Conservation (phyloP, 2,888 invertebrate species). For the Harmothoe impar region DNA sequence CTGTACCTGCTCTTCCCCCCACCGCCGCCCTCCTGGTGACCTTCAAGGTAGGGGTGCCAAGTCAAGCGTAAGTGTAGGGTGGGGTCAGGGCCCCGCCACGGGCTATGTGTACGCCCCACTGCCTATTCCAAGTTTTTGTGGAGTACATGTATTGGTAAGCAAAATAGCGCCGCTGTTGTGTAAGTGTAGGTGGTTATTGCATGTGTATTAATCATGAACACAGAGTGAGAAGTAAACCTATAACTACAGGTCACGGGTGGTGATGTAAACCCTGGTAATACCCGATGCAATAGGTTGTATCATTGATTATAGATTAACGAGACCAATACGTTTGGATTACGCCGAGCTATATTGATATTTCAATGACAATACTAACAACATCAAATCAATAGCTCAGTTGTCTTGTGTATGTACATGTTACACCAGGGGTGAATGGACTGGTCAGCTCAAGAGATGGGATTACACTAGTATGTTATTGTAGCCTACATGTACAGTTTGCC, state of each 20-base stretch:
- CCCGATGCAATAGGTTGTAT: neutral
- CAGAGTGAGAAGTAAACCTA: too few relatives aligned
- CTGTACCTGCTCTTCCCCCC: neutral
- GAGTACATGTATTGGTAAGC: too few relatives aligned
- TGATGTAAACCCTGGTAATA: too few relatives aligned
- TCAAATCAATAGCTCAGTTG: neutral
- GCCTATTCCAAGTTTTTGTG: neutral
- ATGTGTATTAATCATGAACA: too few relatives aligned
- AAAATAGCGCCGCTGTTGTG: too few relatives aligned
- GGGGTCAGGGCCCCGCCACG: neutral
- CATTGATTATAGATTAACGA: neutral
- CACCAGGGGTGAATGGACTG: too few relatives aligned
- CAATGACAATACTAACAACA: conserved; percentile 1
- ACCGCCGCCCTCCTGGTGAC: neutral
- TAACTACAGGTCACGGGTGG: too few relatives aligned
- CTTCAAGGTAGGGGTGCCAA: neutral
- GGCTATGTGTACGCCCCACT: conserved; percentile 1
- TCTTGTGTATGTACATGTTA: neutral
- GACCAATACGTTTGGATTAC: neutral
- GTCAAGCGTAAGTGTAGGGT: neutral
- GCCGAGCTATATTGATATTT: neutral
- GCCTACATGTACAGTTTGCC: too few relatives aligned
- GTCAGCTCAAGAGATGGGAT: too few relatives aligned
- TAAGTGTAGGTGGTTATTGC: too few relatives aligned
- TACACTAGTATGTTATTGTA: too few relatives aligned